Evolutionary conservation across 2,888 invertebrate species (phyloP).

Genomic region (Endomychus coccineus): DNA sequence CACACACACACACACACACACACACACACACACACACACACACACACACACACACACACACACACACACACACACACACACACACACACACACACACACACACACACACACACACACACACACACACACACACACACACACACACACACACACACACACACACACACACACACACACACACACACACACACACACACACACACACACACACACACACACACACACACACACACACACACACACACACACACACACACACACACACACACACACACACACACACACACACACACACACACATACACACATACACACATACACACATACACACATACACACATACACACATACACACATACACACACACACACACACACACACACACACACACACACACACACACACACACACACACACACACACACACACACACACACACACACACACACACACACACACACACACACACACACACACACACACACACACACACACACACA

Average conservation of each 20-base stretch:
- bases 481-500: no score
- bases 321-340: slow-evolving; percentile 2
- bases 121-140: slow-evolving; percentile 1
- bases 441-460: no score
- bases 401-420: no score
- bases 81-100: slow-evolving; percentile 1
- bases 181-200: neutral
- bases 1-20: no score
- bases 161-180: slow-evolving; percentile 3
- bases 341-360: slow-evolving; percentile 7
- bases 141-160: slow-evolving; percentile 2
- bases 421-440: no score
- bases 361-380: slow-evolving; percentile 1
- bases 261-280: no score
- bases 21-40: slow-evolving; percentile 1
- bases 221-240: slow-evolving; percentile 5
- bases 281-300: no score
- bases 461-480: no score
- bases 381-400: no score
- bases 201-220: neutral
- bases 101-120: neutral
- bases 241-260: no score
- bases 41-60: slow-evolving; percentile 1
- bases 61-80: neutral
- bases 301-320: slow-evolving; percentile 4